phyloP scores from a whole-genome alignment of 2,113 vertebrate species.

The Pomatorhinus ruficollis region DNA sequence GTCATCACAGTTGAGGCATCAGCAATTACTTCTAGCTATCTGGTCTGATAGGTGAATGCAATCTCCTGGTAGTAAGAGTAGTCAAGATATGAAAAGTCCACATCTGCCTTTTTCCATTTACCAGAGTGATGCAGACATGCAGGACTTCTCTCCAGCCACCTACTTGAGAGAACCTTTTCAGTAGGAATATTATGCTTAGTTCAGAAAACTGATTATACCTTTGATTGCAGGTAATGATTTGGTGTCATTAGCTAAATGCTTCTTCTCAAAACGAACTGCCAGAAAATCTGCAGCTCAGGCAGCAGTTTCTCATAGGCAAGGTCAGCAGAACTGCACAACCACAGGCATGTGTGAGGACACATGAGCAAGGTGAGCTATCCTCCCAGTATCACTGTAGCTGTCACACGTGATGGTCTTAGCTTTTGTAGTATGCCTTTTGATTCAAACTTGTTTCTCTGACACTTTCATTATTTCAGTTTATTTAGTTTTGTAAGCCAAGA shows the following conservation, averaged over 20 bases:
- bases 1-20: neutral
- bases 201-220: constrained; percentile 3
- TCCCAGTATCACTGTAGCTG: accelerated
- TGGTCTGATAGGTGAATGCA: neutral
- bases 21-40: neutral
- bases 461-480: neutral
- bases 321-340: neutral
- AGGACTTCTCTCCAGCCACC: neutral
- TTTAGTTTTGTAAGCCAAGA: neutral
- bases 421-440: neutral
- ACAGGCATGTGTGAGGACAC: neutral
- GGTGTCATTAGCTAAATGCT: neutral
- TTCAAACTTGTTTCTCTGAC: neutral
- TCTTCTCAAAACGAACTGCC: neutral
- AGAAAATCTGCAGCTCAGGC: neutral
- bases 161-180: neutral
- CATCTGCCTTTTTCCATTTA: neutral
- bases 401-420: neutral
- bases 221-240: constrained; percentile 1
- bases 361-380: neutral
- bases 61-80: neutral
- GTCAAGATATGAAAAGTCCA: neutral
- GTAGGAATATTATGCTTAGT: neutral
- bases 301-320: neutral
- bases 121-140: neutral